phyloP scores from a whole-genome alignment of 2,888 invertebrate species.

The Autographa pulchrina region DNA sequence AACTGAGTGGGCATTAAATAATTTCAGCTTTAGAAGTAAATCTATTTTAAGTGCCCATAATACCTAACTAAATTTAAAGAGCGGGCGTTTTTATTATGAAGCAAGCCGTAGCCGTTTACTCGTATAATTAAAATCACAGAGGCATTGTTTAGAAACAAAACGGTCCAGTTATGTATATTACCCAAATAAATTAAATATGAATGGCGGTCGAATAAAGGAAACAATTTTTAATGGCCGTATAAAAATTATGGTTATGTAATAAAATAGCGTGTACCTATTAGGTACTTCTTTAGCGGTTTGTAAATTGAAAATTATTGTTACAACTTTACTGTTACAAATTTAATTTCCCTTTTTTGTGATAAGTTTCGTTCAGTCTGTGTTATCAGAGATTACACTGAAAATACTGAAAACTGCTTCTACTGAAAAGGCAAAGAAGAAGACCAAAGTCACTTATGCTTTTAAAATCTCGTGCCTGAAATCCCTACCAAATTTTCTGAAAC shows the following conservation, averaged over 20 bases:
- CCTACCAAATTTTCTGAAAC: no score
- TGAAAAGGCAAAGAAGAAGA: no score
- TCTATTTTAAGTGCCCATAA: slow-evolving; percentile 17
- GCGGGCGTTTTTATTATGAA: slow-evolving; percentile 36
- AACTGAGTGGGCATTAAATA: no score
- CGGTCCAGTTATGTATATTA: slow-evolving; percentile 32
- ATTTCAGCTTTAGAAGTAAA: slow-evolving; percentile 2
- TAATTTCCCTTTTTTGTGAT: no score
- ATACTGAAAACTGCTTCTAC: no score
- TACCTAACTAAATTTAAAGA: slow-evolving; percentile 34
- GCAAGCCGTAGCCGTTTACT: slow-evolving; percentile 26
- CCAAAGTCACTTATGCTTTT: no score
- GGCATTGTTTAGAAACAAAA: slow-evolving; percentile 49
- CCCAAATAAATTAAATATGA: slow-evolving; percentile 42
- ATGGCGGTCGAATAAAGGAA: slow-evolving; percentile 42
- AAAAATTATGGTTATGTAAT: slow-evolving; percentile 25
- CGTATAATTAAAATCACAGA: slow-evolving; percentile 50
- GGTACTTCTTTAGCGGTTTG: background rate
- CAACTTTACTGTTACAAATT: no score
- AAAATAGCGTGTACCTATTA: slow-evolving; percentile 21
- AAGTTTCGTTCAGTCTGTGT: no score
- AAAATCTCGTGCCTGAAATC: no score
- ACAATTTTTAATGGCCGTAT: slow-evolving; percentile 23
- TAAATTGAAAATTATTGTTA: background rate
- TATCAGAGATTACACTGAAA: no score